Evolutionary conservation across 2,113 vertebrate species (phyloP).

Genomic region (Gopherus evgoodei): DNA sequence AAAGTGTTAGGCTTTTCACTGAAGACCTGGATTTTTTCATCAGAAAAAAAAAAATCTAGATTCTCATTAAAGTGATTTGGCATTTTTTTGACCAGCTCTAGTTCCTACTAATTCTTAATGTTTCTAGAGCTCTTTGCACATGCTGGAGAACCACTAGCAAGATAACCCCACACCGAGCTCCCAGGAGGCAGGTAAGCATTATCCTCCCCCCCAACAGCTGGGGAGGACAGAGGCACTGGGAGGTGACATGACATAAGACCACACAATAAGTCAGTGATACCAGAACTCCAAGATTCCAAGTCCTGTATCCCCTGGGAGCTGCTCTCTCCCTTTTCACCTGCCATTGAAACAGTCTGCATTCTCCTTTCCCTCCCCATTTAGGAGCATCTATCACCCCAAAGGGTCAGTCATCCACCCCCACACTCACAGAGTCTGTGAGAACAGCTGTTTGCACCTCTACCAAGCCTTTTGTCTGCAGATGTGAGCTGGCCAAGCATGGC

Average conservation of each 20-base stretch:
- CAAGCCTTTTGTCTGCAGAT: background rate
- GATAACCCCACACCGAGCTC: accelerated
- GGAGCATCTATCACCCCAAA: background rate
- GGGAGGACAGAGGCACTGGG: accelerated
- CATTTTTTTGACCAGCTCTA: background rate
- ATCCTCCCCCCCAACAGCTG: accelerated
- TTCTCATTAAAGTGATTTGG: background rate
- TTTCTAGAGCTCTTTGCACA: background rate
- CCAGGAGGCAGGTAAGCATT: accelerated
- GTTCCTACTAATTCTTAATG: accelerated
- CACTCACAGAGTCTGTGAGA: background rate
- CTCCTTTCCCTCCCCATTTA: background rate
- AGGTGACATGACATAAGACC: background rate
- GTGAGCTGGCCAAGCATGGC: background rate
- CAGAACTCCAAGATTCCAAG: accelerated
- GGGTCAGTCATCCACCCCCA: background rate
- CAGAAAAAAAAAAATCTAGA: background rate
- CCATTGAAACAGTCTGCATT: background rate
- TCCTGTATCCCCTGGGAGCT: background rate
- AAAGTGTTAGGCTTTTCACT: background rate
- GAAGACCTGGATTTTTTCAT: background rate
- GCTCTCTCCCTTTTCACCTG: background rate
- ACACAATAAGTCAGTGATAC: background rate
- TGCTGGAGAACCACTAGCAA: background rate
- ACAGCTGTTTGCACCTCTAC: background rate